Percentiles rank a stretch among this genome's conserved stretches.
Conservation (phyloP, 2,797 vertebrate genomes). For the Enteromius unitaeniatus region DNA sequence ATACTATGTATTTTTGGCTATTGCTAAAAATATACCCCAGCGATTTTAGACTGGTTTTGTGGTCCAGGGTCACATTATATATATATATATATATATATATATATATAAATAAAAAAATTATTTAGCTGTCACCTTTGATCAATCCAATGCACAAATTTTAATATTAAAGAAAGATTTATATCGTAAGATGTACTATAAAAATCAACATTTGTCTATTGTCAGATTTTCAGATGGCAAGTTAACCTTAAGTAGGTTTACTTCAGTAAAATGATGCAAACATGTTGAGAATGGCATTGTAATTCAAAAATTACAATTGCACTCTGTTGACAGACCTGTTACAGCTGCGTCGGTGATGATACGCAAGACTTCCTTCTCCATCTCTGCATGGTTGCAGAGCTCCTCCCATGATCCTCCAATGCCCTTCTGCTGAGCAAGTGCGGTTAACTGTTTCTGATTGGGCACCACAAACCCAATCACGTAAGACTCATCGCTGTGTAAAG, state of each 20-base stretch:
- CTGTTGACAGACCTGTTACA: constrained; percentile 77
- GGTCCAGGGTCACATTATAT: too few species aligned
- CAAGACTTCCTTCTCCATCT: constrained; percentile 91
- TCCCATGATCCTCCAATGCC: constrained; percentile 87
- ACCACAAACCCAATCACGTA: constrained; percentile 97
- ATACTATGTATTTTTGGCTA: too few species aligned
- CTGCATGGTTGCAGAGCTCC: constrained; percentile 89
- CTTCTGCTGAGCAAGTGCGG: constrained; percentile 83
- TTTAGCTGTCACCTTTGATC: background rate
- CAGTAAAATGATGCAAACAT: too few species aligned
- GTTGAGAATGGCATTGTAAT: background rate
- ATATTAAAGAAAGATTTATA: too few species aligned
- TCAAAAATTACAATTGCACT: too few species aligned
- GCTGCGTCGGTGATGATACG: constrained; percentile 90
- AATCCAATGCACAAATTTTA: background rate
- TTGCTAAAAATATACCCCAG: too few species aligned
- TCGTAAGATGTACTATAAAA: too few species aligned
- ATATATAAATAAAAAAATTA: too few species aligned
- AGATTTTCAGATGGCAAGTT: background rate
- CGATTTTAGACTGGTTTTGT: too few species aligned
- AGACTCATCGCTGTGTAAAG: constrained; percentile 88
- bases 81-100: too few species aligned
- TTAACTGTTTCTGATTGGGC: constrained; percentile 94
- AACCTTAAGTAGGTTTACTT: background rate
- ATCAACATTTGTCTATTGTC: too few species aligned